Base-by-base conservation (phyloP, 1,140 invertebrate genomes). In the Aphis gossypii region DNA sequence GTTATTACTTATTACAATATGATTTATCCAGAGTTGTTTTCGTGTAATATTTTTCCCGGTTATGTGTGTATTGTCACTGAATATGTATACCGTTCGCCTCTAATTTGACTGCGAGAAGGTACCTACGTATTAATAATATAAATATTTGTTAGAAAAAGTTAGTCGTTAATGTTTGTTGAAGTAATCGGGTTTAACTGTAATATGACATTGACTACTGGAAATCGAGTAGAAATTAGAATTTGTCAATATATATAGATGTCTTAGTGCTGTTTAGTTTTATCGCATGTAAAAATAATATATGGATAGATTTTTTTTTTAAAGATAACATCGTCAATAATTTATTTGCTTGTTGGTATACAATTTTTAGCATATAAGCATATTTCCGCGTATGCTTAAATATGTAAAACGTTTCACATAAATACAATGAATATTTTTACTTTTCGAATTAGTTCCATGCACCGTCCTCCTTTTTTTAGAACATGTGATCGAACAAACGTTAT, bases 401-500 rank as follows among this genome's bases (percentile, higher is more conserved):
- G 60, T 76, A 76, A n/a, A n/a, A n/a, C 18, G 11, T 8, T 87
- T 48, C n/a, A 6, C 18, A 46, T 41, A 41, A 54, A 54, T 56
- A 38, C 9, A 25, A 14, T 20, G 9, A 54, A 38, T 38, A 30
- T 89, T 87, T 30, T 87, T 44, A n/a, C 3, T 48, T 48, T 48
- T 87, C 2, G 7, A 87, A 48, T 87, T 87, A 87, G 30, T 87
- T 44, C 7, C 30, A 30, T 48, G 44, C 23, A 89, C 88, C 35
- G 20, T 54, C 5, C 38, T 41, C 87, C 18, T n/a, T 18, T 88
- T 90, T 90, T 90, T 90, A 90, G 41, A 90, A 41, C 51, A 51
- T 18, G 9, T 60, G n/a, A 90, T 90, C 88, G 88, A 90, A 90
- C 51, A 60, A 89, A 89, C 87, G 9, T n/a, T 38, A 38, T 90